These are phyloP conservation scores for Acanthochromis polyacanthus DNA, from an alignment of 2,113 vertebrate genomes.

Conservation along the genomic window DNA sequence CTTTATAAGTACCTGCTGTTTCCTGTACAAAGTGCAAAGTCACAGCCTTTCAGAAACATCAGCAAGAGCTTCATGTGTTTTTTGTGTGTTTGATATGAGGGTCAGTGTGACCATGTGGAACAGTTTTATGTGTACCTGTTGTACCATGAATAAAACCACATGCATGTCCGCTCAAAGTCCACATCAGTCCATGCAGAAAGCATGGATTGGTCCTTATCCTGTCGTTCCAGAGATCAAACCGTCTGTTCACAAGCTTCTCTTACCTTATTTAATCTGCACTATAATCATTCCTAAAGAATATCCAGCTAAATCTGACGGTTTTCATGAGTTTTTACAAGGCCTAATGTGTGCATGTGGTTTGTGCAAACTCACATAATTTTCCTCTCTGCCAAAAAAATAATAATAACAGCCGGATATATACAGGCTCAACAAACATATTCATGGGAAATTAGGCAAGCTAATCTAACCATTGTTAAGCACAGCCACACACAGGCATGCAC, in stretches of 20 bases:
- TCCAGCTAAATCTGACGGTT: background rate
- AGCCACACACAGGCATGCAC: background rate
- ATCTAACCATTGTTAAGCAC: constrained; percentile 34
- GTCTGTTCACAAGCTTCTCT: background rate
- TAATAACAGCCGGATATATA: constrained; percentile 2
- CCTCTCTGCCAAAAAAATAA: constrained; percentile 11
- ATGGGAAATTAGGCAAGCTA: constrained; percentile 27
- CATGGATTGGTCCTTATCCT: background rate
- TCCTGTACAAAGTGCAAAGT: too few species aligned
- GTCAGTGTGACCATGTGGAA: too few species aligned
- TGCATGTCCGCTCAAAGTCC: too few species aligned
- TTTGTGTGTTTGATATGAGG: too few species aligned
- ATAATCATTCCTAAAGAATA: background rate
- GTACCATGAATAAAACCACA: too few species aligned
- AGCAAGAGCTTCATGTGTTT: too few species aligned
- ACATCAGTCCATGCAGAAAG: too few species aligned
- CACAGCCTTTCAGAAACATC: too few species aligned
- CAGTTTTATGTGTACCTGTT: too few species aligned
- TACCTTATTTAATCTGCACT: background rate
- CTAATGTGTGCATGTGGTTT: background rate
- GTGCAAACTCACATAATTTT: constrained; percentile 15
- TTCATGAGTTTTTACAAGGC: background rate
- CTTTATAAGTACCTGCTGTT: too few species aligned
- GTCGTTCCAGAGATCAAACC: background rate
- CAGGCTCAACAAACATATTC: background rate